A percentile compares a stretch with the other conserved stretches of the same genome.
Conservation (phyloP, 2,797 vertebrate species). For the Monodelphis domestica region DNA sequence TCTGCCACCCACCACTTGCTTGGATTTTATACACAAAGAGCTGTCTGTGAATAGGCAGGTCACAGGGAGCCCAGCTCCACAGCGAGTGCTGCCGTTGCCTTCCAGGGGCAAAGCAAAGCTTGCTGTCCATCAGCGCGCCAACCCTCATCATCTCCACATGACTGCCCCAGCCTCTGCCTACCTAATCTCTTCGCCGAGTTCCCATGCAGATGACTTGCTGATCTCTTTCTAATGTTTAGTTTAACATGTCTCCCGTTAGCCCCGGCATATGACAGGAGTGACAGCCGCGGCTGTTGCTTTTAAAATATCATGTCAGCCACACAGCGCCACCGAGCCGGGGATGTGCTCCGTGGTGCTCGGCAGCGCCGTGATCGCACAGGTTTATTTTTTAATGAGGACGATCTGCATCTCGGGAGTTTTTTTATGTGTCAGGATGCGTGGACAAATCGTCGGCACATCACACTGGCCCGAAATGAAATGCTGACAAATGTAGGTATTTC, state of each 20-base stretch:
- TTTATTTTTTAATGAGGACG: slow-evolving; percentile 96
- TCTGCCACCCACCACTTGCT: slow-evolving; percentile 81
- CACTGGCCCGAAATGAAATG: slow-evolving; percentile 93
- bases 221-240: slow-evolving; percentile 87
- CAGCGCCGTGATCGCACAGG: slow-evolving; percentile 87
- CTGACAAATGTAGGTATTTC: slow-evolving; percentile 99
- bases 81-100: slow-evolving; percentile 67
- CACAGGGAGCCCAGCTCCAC: slow-evolving; percentile 65
- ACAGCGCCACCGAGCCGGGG: slow-evolving; percentile 82
- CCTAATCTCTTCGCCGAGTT: slow-evolving; percentile 74
- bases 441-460: slow-evolving; percentile 96
- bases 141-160: slow-evolving; percentile 71
- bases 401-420: slow-evolving; percentile 90
- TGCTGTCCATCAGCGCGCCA: slow-evolving; percentile 78
- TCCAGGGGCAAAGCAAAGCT: slow-evolving; percentile 67
- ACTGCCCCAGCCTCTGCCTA: slow-evolving; percentile 78
- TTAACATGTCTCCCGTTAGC: slow-evolving; percentile 88
- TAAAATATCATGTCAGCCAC: slow-evolving; percentile 94
- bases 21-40: slow-evolving; percentile 79
- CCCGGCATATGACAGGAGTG: slow-evolving; percentile 89
- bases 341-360: slow-evolving; percentile 87
- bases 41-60: slow-evolving; percentile 81
- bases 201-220: slow-evolving; percentile 84
- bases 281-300: slow-evolving; percentile 94
- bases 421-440: slow-evolving; percentile 92